phyloP scores from a whole-genome alignment of 2,797 vertebrate species.

The Pseudocheirus occidentalis region DNA sequence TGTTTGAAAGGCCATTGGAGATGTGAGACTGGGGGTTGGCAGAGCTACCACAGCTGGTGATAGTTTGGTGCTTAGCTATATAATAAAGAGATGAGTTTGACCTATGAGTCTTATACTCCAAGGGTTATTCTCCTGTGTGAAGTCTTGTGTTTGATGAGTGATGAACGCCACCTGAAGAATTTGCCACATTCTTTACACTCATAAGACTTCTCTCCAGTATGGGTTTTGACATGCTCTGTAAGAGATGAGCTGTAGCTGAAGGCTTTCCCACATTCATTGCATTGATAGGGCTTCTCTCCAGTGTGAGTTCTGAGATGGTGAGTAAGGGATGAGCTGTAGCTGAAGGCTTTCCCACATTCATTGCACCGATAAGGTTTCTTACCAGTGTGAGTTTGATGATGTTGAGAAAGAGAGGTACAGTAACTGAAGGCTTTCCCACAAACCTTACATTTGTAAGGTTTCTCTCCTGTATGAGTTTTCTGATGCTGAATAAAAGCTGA shows the following conservation, averaged over 20 bases:
- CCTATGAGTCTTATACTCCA: slow-evolving; percentile 42
- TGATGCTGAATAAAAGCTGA: slow-evolving; percentile 74
- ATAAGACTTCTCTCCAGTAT: slow-evolving; percentile 62
- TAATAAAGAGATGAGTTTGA: slow-evolving; percentile 44
- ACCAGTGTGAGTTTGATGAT: slow-evolving; percentile 77
- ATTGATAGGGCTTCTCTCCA: slow-evolving; percentile 77
- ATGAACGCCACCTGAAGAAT: slow-evolving; percentile 52
- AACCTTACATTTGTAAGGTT: slow-evolving; percentile 74
- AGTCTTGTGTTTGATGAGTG: slow-evolving; percentile 56
- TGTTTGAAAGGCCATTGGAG: neutral
- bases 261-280: slow-evolving; percentile 73
- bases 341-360: slow-evolving; percentile 78
- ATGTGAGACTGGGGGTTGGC: neutral
- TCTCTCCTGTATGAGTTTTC: slow-evolving; percentile 68
- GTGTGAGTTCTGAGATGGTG: slow-evolving; percentile 81
- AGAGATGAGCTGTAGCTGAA: slow-evolving; percentile 76
- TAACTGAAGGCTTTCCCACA: slow-evolving; percentile 80
- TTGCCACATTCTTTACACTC: slow-evolving; percentile 60
- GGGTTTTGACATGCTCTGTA: slow-evolving; percentile 60
- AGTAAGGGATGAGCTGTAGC: slow-evolving; percentile 75
- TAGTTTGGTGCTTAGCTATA: neutral
- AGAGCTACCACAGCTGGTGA: neutral
- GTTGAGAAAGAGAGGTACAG: slow-evolving; percentile 77
- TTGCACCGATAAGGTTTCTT: slow-evolving; percentile 79
- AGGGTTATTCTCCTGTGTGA: slow-evolving; percentile 62